These are phyloP conservation scores for Drosophila colorata DNA, from an alignment of 2,888 invertebrate species.

Conservation along the genomic window DNA sequence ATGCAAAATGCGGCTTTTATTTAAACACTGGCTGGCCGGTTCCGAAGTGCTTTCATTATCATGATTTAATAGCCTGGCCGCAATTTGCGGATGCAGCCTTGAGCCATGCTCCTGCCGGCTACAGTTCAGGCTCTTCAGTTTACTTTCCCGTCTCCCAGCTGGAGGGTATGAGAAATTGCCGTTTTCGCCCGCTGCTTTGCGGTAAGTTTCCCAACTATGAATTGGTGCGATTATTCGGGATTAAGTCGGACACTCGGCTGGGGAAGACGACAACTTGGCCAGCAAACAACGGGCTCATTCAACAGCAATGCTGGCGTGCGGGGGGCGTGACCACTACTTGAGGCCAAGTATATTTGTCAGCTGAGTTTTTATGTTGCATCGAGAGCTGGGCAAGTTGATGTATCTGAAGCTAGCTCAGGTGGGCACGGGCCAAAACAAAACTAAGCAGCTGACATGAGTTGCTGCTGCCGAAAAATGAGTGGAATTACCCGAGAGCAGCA, in stretches of 20 bases:
- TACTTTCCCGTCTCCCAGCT: background rate
- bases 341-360: conserved; percentile 32
- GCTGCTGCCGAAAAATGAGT: conserved; percentile 16
- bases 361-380: conserved; percentile 18
- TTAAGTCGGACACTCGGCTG: conserved; percentile 34
- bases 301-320: conserved; percentile 12
- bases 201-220: conserved; percentile 53
- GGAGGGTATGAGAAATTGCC: conserved; percentile 38
- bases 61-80: conserved; percentile 48
- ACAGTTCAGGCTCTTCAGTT: background rate
- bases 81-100: conserved; percentile 28
- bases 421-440: background rate
- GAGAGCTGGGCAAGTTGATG: background rate
- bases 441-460: background rate
- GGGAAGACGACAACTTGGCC: conserved; percentile 24
- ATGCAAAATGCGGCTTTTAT: conserved; percentile 36
- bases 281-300: conserved; percentile 18
- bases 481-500: conserved; percentile 4
- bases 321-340: conserved; percentile 15
- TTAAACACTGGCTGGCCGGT: conserved; percentile 10
- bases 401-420: background rate
- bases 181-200: conserved; percentile 42
- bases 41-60: conserved; percentile 25
- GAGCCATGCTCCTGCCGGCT: background rate
- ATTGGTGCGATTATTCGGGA: conserved; percentile 61